These are phyloP conservation scores for Agrotis clavis DNA, from an alignment of 2,888 invertebrate species.

Conservation along the genomic window DNA sequence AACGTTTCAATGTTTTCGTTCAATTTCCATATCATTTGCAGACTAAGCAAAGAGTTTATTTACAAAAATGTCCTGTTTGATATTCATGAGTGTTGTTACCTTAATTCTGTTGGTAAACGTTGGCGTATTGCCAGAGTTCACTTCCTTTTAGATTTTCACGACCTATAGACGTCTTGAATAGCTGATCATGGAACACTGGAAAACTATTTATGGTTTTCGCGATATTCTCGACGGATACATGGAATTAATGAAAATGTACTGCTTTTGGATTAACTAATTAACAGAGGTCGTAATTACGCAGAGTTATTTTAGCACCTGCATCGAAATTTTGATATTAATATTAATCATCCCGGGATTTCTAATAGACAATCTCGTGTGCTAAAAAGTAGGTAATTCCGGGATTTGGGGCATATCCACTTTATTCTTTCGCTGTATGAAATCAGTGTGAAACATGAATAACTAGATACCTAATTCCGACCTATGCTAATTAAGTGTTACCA, in stretches of 20 bases:
- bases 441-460: no score
- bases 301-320: no score
- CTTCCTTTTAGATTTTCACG: slow-evolving; percentile 62
- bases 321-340: no score
- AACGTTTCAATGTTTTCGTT: slow-evolving; percentile 23
- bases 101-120: slow-evolving; percentile 54
- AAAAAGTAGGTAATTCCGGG: no score
- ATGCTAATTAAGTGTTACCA: slow-evolving; percentile 2
- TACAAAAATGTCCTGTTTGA: slow-evolving; percentile 43
- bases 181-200: slow-evolving; percentile 46
- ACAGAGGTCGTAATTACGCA: no score
- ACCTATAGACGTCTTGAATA: slow-evolving; percentile 55
- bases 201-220: slow-evolving; percentile 48
- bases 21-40: slow-evolving; percentile 47
- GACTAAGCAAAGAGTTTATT: slow-evolving; percentile 54
- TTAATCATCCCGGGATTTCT: no score
- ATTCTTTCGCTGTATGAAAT: no score
- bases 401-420: no score
- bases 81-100: slow-evolving; percentile 57
- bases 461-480: no score
- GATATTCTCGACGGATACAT: slow-evolving; percentile 3
- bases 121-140: slow-evolving; percentile 57
- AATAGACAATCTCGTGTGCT: no score
- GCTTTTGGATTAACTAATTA: slow-evolving; percentile 14
- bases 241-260: slow-evolving; percentile 21